Evolutionary conservation across 2,113 vertebrate species (phyloP).

Genomic region (Spea multiplicata): DNA sequence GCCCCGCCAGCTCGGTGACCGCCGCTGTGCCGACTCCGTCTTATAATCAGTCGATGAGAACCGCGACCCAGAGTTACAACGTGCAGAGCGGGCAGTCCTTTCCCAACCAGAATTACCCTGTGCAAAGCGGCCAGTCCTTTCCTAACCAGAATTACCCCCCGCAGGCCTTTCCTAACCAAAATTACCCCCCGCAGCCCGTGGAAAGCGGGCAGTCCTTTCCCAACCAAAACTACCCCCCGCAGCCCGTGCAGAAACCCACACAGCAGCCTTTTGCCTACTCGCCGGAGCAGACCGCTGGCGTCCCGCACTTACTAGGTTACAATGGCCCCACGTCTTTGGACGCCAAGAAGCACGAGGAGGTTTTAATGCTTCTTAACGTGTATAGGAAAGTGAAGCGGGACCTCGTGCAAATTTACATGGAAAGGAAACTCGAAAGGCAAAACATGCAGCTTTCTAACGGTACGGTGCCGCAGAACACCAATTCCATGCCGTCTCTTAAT

Average conservation of each 20-base stretch:
- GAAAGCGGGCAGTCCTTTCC: too few species aligned
- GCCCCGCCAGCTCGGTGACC: background rate
- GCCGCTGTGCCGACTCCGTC: background rate
- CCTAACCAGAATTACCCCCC: too few species aligned
- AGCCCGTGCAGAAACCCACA: background rate
- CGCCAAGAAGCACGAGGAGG: too few species aligned
- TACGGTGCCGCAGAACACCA: background rate
- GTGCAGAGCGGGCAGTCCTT: background rate
- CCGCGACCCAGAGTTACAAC: background rate
- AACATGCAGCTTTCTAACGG: background rate
- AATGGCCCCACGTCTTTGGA: background rate
- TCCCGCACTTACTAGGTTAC: background rate
- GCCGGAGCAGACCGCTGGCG: too few species aligned
- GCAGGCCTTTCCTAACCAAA: too few species aligned
- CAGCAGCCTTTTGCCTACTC: too few species aligned
- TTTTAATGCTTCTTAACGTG: background rate
- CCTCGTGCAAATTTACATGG: background rate
- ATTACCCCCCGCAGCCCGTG: too few species aligned
- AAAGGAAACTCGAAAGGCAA: background rate
- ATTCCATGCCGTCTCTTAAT: background rate
- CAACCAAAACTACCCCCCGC: too few species aligned
- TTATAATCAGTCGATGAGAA: background rate
- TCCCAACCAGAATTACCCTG: background rate
- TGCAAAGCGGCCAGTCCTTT: too few species aligned
- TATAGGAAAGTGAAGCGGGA: constrained; percentile 1